phyloP scores from a whole-genome alignment of 2,797 vertebrate genomes.

The Holocentrus rufus region DNA sequence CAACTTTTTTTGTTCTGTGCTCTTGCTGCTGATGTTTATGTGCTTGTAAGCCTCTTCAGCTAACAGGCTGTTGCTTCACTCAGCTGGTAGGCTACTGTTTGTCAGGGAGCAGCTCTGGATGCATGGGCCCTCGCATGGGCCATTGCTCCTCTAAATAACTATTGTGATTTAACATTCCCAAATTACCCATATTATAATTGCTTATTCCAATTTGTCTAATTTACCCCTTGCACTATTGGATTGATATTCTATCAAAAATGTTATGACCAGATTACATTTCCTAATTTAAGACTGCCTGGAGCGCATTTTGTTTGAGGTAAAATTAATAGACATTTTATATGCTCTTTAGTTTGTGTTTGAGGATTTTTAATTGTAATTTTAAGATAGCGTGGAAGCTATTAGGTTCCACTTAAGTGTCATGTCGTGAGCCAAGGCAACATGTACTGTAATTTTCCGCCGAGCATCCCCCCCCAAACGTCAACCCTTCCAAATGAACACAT shows the following conservation, averaged over 20 bases:
- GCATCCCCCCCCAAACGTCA: conserved; percentile 13
- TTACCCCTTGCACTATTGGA: not conserved
- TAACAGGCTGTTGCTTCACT: not conserved
- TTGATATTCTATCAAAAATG: not conserved
- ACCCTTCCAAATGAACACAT: conserved; percentile 25
- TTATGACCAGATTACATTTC: not conserved
- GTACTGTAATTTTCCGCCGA: conserved; percentile 25
- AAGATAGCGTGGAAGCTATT: conserved; percentile 42
- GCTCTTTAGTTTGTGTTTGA: conserved; percentile 19
- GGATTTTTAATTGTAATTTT: conserved; percentile 43
- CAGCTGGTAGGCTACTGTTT: not conserved
- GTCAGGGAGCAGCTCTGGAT: not conserved
- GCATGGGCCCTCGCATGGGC: not conserved
- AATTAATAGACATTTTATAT: not conserved
- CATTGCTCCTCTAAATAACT: conserved; percentile 1
- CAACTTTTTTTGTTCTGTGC: conserved; percentile 39
- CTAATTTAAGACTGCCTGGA: not conserved
- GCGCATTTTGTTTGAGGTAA: not conserved
- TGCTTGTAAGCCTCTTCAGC: conserved; percentile 42
- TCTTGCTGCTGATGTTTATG: conserved; percentile 34
- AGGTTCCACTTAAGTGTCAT: conserved; percentile 37
- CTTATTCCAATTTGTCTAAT: conserved; percentile 7
- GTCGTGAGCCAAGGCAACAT: conserved; percentile 46
- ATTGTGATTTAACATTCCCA: conserved; percentile 14
- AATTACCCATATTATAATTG: conserved; percentile 3